A percentile compares a stretch with the other conserved stretches of the same genome.
phyloP scores from a whole-genome alignment of 2,797 vertebrate genomes.

The Tenualosa thibaudeaui region DNA sequence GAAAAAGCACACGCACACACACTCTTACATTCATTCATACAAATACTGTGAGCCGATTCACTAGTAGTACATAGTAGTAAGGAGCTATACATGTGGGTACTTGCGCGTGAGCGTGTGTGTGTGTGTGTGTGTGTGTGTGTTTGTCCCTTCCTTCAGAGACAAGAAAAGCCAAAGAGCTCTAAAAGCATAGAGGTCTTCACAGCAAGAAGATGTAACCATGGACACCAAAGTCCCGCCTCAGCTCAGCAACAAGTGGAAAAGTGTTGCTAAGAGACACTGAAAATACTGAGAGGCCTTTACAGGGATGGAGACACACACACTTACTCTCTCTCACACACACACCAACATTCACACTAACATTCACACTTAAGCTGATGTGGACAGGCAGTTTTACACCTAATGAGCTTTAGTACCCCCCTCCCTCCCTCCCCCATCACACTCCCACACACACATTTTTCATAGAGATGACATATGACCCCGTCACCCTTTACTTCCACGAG shows the following conservation, averaged over 20 bases:
- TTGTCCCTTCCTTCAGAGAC: background rate
- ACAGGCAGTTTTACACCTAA: conserved; percentile 5
- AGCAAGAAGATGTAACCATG: conserved; percentile 43
- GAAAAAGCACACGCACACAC: background rate
- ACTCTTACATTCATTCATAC: background rate
- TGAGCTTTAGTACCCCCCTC: conserved; percentile 15
- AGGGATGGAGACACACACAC: background rate
- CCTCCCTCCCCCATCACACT: background rate
- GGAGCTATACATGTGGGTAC: background rate
- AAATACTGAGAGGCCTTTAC: conserved; percentile 34
- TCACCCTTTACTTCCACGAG: background rate
- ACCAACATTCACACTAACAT: background rate
- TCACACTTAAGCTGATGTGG: background rate
- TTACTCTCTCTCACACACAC: background rate
- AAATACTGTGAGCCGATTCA: background rate
- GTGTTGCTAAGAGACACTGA: conserved; percentile 44
- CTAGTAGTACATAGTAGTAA: background rate
- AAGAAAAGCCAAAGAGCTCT: background rate
- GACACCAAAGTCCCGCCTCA: conserved; percentile 42
- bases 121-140: conserved; percentile 11
- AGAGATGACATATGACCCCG: background rate
- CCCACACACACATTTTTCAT: background rate
- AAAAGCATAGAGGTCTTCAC: conserved; percentile 40
- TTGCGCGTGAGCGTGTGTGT: background rate
- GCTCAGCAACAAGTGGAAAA: conserved; percentile 51